Percentiles rank a stretch among this genome's conserved stretches.
These are phyloP conservation scores for Tauraco erythrolophus DNA, from an alignment of 2,113 vertebrate genomes.

Conservation along the genomic window DNA sequence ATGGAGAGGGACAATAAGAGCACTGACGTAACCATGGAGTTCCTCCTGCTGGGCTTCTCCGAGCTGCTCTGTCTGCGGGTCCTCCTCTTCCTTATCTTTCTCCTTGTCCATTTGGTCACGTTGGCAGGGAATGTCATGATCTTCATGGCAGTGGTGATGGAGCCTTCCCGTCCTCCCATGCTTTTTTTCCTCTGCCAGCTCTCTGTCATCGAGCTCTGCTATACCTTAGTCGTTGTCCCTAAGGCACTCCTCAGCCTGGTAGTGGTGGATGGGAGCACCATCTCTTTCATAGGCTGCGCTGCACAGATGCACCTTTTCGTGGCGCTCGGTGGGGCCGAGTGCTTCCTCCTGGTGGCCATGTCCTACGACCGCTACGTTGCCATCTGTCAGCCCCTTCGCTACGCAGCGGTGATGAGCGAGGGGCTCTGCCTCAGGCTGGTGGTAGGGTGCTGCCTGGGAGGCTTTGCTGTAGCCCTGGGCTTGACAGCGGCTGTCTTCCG, in stretches of 20 bases:
- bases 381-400: constrained; percentile 34
- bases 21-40: constrained; percentile 14
- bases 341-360: constrained; percentile 48
- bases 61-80: constrained; percentile 59
- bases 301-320: constrained; percentile 74
- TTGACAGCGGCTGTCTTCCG: constrained; percentile 55
- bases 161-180: constrained; percentile 63
- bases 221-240: constrained; percentile 69
- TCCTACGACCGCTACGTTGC: neutral
- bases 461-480: constrained; percentile 6
- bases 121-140: constrained; percentile 63
- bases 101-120: constrained; percentile 54
- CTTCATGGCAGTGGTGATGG: constrained; percentile 36
- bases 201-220: constrained; percentile 71
- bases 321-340: neutral
- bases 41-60: constrained; percentile 69
- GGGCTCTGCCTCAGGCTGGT: constrained; percentile 55
- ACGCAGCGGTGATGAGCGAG: neutral
- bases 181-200: constrained; percentile 75
- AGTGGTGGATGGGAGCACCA: neutral
- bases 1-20: neutral
- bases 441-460: constrained; percentile 37
- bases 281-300: constrained; percentile 72
- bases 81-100: constrained; percentile 62
- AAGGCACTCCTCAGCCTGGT: constrained; percentile 52